These are phyloP conservation scores for Montifringilla adamsi DNA, from an alignment of 2,113 vertebrate species.

Conservation along the genomic window DNA sequence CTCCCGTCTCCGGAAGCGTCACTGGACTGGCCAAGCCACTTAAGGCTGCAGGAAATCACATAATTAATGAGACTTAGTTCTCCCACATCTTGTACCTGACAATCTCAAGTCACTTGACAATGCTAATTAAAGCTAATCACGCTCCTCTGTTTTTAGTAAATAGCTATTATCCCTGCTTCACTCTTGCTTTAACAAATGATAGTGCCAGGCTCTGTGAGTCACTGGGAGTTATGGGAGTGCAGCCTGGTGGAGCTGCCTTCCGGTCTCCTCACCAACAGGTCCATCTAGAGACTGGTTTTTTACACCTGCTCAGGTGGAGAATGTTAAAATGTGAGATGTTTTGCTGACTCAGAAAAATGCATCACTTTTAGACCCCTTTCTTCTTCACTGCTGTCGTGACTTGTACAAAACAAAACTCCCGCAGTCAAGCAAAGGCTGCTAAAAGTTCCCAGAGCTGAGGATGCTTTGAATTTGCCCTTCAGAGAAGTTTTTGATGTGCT, in stretches of 20 bases:
- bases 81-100: conserved; percentile 57
- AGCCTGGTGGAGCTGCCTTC: not conserved
- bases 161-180: conserved; percentile 62
- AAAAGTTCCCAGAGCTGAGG: not conserved
- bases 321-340: not conserved
- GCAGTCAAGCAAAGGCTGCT: fast-evolving
- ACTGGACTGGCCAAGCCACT: conserved; percentile 38
- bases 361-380: not conserved
- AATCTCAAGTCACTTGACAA: conserved; percentile 48
- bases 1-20: not conserved
- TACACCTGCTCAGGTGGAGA: not conserved
- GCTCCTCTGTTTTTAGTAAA: conserved; percentile 61
- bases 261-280: not conserved
- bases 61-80: conserved; percentile 57
- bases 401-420: not conserved
- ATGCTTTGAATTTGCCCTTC: conserved; percentile 45
- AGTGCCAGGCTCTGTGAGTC: conserved; percentile 26
- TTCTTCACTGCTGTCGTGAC: fast-evolving
- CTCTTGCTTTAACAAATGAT: conserved; percentile 59
- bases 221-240: not conserved
- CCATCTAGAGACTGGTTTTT: not conserved
- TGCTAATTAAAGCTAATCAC: conserved; percentile 60
- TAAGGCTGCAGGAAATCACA: conserved; percentile 58
- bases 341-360: not conserved
- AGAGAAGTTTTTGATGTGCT: not conserved